phyloP scores from a whole-genome alignment of 2,797 vertebrate species.

The Glyptemys insculpta region DNA sequence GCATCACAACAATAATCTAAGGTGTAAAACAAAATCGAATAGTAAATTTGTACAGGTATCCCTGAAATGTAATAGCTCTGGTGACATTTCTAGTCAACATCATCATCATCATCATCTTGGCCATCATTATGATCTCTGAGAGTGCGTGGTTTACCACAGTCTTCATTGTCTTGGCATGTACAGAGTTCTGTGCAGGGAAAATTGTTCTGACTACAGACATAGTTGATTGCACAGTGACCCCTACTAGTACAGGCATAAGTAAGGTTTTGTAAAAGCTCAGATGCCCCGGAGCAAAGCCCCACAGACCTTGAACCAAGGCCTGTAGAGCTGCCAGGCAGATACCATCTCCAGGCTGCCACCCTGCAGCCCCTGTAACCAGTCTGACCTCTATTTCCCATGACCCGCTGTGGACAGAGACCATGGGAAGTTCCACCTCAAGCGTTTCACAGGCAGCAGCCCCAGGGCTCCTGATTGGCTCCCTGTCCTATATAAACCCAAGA shows the following conservation, averaged over 20 bases:
- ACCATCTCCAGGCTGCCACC: background rate
- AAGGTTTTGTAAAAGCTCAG: background rate
- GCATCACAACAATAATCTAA: background rate
- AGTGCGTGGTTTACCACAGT: background rate
- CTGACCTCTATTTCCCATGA: no score
- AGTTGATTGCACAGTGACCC: background rate
- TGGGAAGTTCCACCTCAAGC: no score
- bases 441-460: no score
- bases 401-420: no score
- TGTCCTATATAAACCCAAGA: no score
- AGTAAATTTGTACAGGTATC: background rate
- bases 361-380: no score
- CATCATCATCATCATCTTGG: background rate
- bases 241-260: background rate
- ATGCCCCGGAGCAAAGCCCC: background rate
- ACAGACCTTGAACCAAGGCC: background rate
- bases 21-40: background rate
- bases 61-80: background rate
- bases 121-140: background rate
- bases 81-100: background rate
- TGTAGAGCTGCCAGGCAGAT: background rate
- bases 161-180: background rate
- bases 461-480: no score
- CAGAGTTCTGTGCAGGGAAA: background rate
- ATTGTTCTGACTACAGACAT: background rate